Conservation (phyloP, 2,113 vertebrate species). For the Deroptyus accipitrinus region DNA sequence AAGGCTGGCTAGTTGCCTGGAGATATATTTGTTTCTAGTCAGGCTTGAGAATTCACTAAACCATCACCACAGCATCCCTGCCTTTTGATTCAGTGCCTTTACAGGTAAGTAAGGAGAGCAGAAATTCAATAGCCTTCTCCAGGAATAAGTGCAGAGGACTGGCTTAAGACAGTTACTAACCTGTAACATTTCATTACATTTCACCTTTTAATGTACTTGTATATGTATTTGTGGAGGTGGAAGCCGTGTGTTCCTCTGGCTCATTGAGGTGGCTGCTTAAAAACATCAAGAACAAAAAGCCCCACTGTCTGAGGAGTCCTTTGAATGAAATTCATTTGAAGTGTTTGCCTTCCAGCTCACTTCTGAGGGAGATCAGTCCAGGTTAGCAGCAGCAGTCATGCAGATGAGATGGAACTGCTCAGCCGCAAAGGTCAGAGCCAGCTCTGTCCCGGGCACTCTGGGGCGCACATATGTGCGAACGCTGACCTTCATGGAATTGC, state of each 20-base stretch:
- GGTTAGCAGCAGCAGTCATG: not conserved
- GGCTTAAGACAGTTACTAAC: not conserved
- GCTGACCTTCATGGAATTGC: not conserved
- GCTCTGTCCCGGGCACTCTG: not conserved
- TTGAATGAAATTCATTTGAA: not conserved
- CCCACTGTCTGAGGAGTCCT: not conserved
- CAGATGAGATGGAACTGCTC: not conserved
- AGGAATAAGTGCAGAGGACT: not conserved
- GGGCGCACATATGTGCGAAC: not conserved
- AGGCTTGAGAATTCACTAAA: not conserved
- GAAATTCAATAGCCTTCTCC: not conserved
- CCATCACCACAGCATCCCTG: not conserved
- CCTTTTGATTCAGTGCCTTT: not conserved
- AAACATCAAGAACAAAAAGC: not conserved
- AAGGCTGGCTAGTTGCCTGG: not conserved
- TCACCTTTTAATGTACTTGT: not conserved
- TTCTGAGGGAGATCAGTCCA: not conserved
- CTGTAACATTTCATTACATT: not conserved
- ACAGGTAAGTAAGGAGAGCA: not conserved
- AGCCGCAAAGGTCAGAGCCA: not conserved
- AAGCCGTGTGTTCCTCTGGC: not conserved
- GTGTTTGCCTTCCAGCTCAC: not conserved
- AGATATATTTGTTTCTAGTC: slow-evolving; percentile 22
- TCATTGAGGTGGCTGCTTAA: not conserved
- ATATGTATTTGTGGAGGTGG: not conserved